Conservation (phyloP, 2,888 invertebrate genomes). For the Lycia hirtaria region DNA sequence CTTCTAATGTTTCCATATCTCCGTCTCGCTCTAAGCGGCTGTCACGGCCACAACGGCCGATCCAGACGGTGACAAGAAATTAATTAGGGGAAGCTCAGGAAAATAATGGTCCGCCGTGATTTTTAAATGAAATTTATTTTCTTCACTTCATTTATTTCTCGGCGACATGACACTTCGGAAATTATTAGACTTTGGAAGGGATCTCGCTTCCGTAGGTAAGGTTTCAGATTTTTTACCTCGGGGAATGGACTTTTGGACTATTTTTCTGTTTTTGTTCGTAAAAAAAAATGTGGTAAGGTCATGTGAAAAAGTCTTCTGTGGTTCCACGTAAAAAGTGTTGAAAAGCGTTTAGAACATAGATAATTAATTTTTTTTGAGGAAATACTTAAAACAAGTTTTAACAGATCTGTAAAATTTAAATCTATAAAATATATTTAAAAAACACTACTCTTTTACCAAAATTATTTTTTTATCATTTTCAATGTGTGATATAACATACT, state of each 20-base stretch:
- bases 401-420: too few species aligned
- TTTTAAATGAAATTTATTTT: slow-evolving; percentile 85
- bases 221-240: slow-evolving; percentile 70
- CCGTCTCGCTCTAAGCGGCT: slow-evolving; percentile 64
- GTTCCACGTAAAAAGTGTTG: too few species aligned
- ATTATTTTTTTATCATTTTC: too few species aligned
- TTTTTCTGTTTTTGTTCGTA: slow-evolving; percentile 18
- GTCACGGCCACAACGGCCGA: slow-evolving; percentile 79
- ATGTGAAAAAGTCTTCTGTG: too few species aligned
- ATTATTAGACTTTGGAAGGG: slow-evolving; percentile 78
- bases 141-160: slow-evolving; percentile 83
- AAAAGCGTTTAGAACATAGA: too few species aligned
- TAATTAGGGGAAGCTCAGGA: slow-evolving; percentile 82
- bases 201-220: slow-evolving; percentile 64
- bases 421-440: too few species aligned
- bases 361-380: too few species aligned
- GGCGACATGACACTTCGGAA: slow-evolving; percentile 83
- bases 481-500: too few species aligned
- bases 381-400: too few species aligned
- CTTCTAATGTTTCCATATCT: slow-evolving; percentile 32
- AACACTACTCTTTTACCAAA: too few species aligned
- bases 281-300: too few species aligned
- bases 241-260: slow-evolving; percentile 33
- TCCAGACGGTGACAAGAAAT: slow-evolving; percentile 84
- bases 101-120: slow-evolving; percentile 83